Base-by-base conservation (phyloP, 1,140 invertebrate genomes). In the Trypoxylus dichotomus region DNA sequence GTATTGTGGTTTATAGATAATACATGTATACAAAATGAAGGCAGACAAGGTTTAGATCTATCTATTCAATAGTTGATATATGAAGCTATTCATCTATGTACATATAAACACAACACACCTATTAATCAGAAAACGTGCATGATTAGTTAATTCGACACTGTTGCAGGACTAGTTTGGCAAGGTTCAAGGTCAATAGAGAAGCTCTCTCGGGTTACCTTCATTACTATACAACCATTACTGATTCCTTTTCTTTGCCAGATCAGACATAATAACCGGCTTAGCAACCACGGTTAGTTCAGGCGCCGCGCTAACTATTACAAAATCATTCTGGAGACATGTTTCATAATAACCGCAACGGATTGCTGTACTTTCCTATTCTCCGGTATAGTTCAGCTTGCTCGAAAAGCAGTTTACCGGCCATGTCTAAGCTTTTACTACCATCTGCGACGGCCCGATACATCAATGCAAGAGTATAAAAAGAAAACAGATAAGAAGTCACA, bases 101-200 rank as follows among this genome's bases (percentile, higher is more conserved):
- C 41, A 42, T 42, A 42, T 10, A 43, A 54, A 54, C 47, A 54
- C 15, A 19, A 54, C 47, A n/a, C 11, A 68, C 27, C n/a, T 24
- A 1, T 27, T 29, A 68, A 68, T 68, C 60, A 68, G 27, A 8
- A 68, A 68, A 68, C 15, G 60, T 21, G 60, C 60, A 68, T 24
- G 60, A n/a, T n/a, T n/a, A n/a, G 60, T 29, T 24, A 68, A 68
- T 27, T 68, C 60, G 21, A 68, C 60, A 68, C 60, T 68, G 60
- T 27, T 68, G 60, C 60, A 29, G 60, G 60, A 68, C 60, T 68
- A 68, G 60, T 68, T 68, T 68, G 24, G 60, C 60, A 13, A 68
- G 60, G 60, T 68, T 68, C 60, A 68, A 68, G 60, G 60, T 68
- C 60, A 15, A 8, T 7, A 8, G 8, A 68, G 60, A 68, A 68